Evolutionary conservation across 2,113 vertebrate species (phyloP), one percentile per base, ranked within the genome.

Genomic region (Daboia siamensis): DNA sequence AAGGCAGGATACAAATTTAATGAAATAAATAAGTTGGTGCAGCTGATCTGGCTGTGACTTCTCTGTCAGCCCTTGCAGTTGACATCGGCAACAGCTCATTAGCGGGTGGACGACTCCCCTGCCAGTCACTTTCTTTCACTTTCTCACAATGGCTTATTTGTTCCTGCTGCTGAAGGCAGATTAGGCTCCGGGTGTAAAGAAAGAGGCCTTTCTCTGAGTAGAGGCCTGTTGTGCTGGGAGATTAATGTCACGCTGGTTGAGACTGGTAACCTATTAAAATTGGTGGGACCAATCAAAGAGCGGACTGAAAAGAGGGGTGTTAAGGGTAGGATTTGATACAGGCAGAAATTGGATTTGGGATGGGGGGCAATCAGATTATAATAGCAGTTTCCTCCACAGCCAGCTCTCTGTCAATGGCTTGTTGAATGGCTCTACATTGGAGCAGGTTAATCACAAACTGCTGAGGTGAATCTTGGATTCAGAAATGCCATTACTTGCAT

Each of bases 91-190:
- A 29, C 69, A 89, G 87, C 69, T 92, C 57, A 87, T 92, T 85
- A 85, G 57, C 3, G 89, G 86, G 56, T 61, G 55, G 91, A 87
- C 54, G 56, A 86, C 87, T 94, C 89, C 91, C 93, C 91, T 90
- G 85, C 64, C 24, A 90, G 91, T 69, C 33, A 12, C 20, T 88
- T 88, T 85, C 91, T 59, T 88, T 80, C 59, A 29, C 90, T 52
- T 84, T 91, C n/a, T 55, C 89, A 94, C 94, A 94, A 94, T 92
- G 85, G 44, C 64, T 90, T 85, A 13, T 93, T 94, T 94, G 92
- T 94, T 92, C 88, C 56, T 20, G 29, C 90, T 80, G 85, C 48
- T 1, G 91, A 54, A 33, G 90, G 91, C 92, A 88, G 94, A 94
- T 90, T 93, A 93, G 69, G 88, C 92, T 64, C 69, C 6, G 15